Base-by-base conservation (phyloP, 1,140 invertebrate species). In the Eumeta japonica region DNA sequence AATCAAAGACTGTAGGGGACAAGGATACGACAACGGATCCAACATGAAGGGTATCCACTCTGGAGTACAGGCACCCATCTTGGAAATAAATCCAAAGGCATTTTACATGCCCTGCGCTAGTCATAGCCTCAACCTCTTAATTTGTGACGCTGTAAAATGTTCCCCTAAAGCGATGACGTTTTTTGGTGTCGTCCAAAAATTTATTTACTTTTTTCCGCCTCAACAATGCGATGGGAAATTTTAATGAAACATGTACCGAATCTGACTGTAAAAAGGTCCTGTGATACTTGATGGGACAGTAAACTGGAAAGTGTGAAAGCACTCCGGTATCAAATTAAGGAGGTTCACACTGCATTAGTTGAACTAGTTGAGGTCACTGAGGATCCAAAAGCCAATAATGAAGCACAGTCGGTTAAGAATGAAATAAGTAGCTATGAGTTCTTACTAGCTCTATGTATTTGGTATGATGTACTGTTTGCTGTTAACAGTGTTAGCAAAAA, bases 11-110 rank as follows among this genome's bases (percentile, higher is more conserved):
- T 41, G 52, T 16, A 27, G 59, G 20, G 53, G 54, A 3, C 59
- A 67, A 41, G 46, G 48, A 2, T 63, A 63, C 39, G 62, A 63
- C 35, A 63, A 60, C 42, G 58, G 54, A 1, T n/a, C 49, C 3
- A 66, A 64, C 38, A 66, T 62, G 50, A 45, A 38, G 15, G 58
- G 55, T 13, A 39, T 44, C 19, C 35, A 51, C 20, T 14, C 19
- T 13, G 51, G 43, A 18, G 3, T 46, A n/a, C 46, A 52, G 46
- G 51, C 28, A 42, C 45, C 16, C 38, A 28, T 37, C 31, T 45
- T 9, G 35, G 43, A 13, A 12, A 31, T 16, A 52, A 50, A 43
- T 39, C 40, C 12, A 15, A 43, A 31, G 43, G 45, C 20, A 7
- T 24, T 24, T n/a, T 24, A 7, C 20, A n/a, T 24, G 7, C 20